Base-by-base conservation (phyloP, 2,113 vertebrate genomes). In the Syngnathus floridae region DNA sequence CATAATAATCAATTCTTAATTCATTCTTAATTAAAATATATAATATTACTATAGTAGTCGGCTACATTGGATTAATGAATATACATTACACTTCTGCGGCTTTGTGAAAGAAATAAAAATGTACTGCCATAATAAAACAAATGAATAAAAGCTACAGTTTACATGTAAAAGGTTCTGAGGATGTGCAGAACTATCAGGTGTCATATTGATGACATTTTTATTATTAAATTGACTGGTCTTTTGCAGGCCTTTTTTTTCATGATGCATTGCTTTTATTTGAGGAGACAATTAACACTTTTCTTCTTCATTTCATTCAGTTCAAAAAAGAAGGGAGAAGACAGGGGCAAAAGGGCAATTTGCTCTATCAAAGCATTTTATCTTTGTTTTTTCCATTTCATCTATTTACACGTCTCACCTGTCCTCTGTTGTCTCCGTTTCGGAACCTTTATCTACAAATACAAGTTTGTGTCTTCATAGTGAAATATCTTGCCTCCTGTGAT, bases 361-460 rank as follows among this genome's bases (percentile, higher is more conserved):
- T 51, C 68, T 68, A 78, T 86, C 77, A 79, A 65, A 80, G 70
- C 77, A 74, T 52, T 83, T 75, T 72, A 84, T 82, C 80, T 77
- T 74, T 71, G 69, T 77, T 79, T 37, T 70, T 62, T 26, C 49
- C 13, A 60, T 71, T 61, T 71, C 65, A 65, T 78, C 71, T 77
- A 48, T 68, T 67, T 71, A 37, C 67, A 67, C 60, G 67, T 74
- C 67, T 72, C 55, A 72, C 66, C 76, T 60, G 74, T 80, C 66
- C 62, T 76, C 62, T 26, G 63, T 61, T 74, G 68, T 74, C 71
- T 81, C 52, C 26, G 19, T 67, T 62, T 46, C 62, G 62, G 48
- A 64, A 43, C 41, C 66, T 73, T 68, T 72, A 78, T 84, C 43
- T 17, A 46, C 43, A 46, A 71, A 41, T 72, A 13, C 35, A 40